Conservation (phyloP, 2,888 invertebrate species). For the Ornithoptera alexandrae region DNA sequence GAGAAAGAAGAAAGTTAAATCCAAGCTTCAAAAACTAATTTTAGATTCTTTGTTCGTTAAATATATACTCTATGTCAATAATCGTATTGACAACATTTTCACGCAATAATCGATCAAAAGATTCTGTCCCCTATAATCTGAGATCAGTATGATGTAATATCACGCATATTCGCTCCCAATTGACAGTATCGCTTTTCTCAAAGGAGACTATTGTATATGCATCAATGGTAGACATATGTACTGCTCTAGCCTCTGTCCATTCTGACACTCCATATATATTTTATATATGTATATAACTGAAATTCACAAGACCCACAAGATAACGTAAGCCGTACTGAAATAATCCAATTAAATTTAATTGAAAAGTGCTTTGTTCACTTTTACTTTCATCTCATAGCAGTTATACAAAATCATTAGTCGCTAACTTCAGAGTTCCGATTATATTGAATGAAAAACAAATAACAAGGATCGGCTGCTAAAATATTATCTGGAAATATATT, state of each 20-base stretch:
- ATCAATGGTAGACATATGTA: neutral
- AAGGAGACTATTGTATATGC: neutral
- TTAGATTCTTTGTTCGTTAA: neutral
- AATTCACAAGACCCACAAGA: too few relatives aligned
- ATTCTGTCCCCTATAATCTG: neutral
- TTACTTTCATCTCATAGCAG: too few relatives aligned
- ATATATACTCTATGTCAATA: neutral
- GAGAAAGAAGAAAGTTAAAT: too few relatives aligned
- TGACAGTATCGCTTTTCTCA: neutral
- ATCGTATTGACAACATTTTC: neutral
- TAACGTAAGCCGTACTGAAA: too few relatives aligned
- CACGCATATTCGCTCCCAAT: neutral
- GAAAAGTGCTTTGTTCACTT: too few relatives aligned
- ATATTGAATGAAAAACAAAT: too few relatives aligned
- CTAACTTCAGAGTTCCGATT: too few relatives aligned
- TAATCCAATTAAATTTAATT: too few relatives aligned
- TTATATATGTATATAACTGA: too few relatives aligned
- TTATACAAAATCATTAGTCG: too few relatives aligned
- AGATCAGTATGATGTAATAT: neutral
- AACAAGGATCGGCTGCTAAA: too few relatives aligned
- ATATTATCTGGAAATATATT: too few relatives aligned
- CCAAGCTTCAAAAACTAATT: neutral
- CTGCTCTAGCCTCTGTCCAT: neutral
- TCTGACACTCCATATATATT: neutral
- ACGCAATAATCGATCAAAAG: neutral